Percentiles rank a stretch among this genome's conserved stretches.
Evolutionary conservation across 2,888 invertebrate species (phyloP).

Genomic region (Odontothrips loti): DNA sequence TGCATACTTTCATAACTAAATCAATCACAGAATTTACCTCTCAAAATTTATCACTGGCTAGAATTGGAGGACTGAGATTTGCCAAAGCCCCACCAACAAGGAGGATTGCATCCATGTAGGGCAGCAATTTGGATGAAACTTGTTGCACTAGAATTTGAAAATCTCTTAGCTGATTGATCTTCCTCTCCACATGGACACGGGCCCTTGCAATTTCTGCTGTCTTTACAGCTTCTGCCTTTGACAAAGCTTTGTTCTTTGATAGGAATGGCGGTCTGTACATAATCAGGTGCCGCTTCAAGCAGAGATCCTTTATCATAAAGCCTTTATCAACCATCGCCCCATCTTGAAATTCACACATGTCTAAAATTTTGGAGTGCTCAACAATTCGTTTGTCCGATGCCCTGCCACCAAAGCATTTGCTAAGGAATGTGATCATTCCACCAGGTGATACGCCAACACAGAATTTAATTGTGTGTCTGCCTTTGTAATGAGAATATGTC

Average conservation of each 20-base stretch:
- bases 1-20: too few species aligned
- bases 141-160: conserved; percentile 16
- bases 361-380: background rate
- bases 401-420: conserved; percentile 27
- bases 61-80: too few species aligned
- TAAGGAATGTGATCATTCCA: conserved; percentile 32
- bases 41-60: too few species aligned
- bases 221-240: background rate
- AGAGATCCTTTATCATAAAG: conserved; percentile 27
- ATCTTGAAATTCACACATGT: conserved; percentile 25
- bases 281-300: too few species aligned
- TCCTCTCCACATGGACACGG: conserved; percentile 30
- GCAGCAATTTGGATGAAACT: too few species aligned
- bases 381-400: conserved; percentile 31
- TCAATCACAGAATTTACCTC: too few species aligned
- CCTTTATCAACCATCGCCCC: conserved; percentile 26
- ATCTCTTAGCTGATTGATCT: conserved; percentile 27
- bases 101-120: too few species aligned
- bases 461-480: conserved; percentile 30
- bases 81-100: too few species aligned
- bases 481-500: conserved; percentile 30
- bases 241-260: background rate
- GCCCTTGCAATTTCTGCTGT: conserved; percentile 29
- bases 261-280: conserved; percentile 21
- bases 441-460: conserved; percentile 29